phyloP scores from a whole-genome alignment of 2,888 invertebrate genomes.

The Volucella zonaria region DNA sequence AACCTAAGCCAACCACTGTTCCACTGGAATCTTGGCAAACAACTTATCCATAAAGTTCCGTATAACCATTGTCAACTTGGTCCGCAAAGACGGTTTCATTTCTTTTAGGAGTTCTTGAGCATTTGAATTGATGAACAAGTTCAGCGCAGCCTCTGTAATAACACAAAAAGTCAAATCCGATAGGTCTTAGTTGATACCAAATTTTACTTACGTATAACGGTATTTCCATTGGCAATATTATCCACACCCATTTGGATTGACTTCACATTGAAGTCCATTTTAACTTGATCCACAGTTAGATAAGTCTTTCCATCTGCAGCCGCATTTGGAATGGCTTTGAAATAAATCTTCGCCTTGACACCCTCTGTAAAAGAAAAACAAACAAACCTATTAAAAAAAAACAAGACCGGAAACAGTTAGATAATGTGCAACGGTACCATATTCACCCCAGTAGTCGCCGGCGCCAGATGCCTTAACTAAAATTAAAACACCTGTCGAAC shows the following conservation, averaged over 20 bases:
- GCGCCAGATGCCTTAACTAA: constrained; percentile 92
- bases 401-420: constrained; percentile 1
- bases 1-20: constrained; percentile 87
- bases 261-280: constrained; percentile 93
- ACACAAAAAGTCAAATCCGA: not conserved
- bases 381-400: not conserved
- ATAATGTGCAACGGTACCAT: constrained; percentile 84
- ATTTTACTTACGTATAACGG: constrained; percentile 89
- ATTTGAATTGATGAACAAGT: constrained; percentile 93
- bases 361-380: constrained; percentile 85
- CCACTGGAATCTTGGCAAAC: constrained; percentile 90
- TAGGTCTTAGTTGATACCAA: not conserved
- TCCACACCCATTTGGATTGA: constrained; percentile 93
- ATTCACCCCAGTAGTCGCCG: constrained; percentile 95
- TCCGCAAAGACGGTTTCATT: constrained; percentile 92
- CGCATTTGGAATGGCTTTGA: constrained; percentile 87
- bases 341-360: constrained; percentile 92
- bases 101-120: constrained; percentile 92
- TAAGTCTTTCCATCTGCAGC: constrained; percentile 86
- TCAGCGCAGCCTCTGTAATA: constrained; percentile 89
- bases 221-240: constrained; percentile 91
- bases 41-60: constrained; percentile 89
- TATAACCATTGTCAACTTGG: constrained; percentile 90
- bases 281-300: constrained; percentile 89
- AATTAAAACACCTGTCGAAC: constrained; percentile 90